phyloP scores from a whole-genome alignment of 1,140 invertebrate genomes.

The Drosophila repleta region DNA sequence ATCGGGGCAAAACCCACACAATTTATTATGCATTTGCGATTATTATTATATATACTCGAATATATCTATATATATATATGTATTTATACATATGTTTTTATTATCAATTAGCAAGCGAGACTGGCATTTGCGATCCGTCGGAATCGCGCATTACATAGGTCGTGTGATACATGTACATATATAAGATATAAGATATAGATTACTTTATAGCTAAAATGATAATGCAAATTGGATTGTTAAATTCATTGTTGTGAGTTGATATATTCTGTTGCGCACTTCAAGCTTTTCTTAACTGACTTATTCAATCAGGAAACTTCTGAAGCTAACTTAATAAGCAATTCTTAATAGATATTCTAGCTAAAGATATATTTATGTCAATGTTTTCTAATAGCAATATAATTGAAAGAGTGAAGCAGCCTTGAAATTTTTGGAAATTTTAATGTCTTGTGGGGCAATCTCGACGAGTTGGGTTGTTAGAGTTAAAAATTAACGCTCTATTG shows the following conservation, averaged over 20 bases:
- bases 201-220: background rate
- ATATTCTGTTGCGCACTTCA: constrained; percentile 12
- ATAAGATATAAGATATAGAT: background rate
- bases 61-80: constrained; percentile 1
- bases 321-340: background rate
- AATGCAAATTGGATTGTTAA: constrained; percentile 28
- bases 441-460: no score
- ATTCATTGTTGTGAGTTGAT: constrained; percentile 6
- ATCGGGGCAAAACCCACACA: constrained; percentile 35
- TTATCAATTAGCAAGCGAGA: constrained; percentile 25
- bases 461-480: constrained; percentile 6
- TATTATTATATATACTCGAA: background rate
- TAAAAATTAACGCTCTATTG: constrained; percentile 24
- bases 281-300: background rate
- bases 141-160: constrained; percentile 5
- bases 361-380: background rate
- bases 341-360: background rate
- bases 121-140: constrained; percentile 5
- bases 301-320: background rate
- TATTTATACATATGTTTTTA: constrained; percentile 23
- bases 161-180: constrained; percentile 1
- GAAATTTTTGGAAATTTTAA: background rate
- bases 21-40: constrained; percentile 33
- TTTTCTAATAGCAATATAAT: background rate
- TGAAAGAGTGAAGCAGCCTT: background rate